Conservation (phyloP, 2,888 invertebrate species). For the Eledone cirrhosa region DNA sequence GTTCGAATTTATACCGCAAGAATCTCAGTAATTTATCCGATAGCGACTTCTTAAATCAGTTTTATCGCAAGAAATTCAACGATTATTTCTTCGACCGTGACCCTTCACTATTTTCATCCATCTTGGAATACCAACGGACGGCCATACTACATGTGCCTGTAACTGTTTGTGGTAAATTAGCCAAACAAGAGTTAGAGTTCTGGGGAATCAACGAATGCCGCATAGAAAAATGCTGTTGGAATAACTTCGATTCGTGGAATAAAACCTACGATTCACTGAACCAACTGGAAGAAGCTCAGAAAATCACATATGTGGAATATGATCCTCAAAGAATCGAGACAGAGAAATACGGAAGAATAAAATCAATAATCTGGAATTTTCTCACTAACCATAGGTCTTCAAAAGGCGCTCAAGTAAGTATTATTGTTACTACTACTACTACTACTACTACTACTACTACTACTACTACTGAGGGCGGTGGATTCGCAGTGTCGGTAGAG, state of each 20-base stretch:
- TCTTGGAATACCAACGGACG: conserved; percentile 51
- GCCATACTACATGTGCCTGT: conserved; percentile 45
- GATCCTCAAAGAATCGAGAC: background rate
- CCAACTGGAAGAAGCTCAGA: conserved; percentile 36
- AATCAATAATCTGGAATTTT: conserved; percentile 40
- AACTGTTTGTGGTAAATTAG: conserved; percentile 40
- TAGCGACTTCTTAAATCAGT: conserved; percentile 39
- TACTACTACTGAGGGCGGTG: too few relatives aligned
- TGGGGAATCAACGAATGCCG: conserved; percentile 47
- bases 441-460: too few relatives aligned
- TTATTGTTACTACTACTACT: too few relatives aligned
- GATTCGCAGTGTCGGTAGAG: too few relatives aligned
- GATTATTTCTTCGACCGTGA: conserved; percentile 54
- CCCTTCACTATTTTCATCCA: conserved; percentile 47
- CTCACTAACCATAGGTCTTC: conserved; percentile 48
- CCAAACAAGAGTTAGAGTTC: conserved; percentile 47
- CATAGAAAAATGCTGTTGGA: conserved; percentile 56
- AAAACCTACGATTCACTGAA: conserved; percentile 46
- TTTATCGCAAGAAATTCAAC: conserved; percentile 39
- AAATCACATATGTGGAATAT: conserved; percentile 24
- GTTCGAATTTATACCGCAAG: conserved; percentile 44
- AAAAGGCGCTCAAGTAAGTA: conserved; percentile 45
- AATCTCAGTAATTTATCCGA: conserved; percentile 44
- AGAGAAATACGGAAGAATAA: background rate
- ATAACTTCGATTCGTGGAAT: conserved; percentile 53